Conservation (phyloP, 2,888 invertebrate species). For the Melanotus villosus region DNA sequence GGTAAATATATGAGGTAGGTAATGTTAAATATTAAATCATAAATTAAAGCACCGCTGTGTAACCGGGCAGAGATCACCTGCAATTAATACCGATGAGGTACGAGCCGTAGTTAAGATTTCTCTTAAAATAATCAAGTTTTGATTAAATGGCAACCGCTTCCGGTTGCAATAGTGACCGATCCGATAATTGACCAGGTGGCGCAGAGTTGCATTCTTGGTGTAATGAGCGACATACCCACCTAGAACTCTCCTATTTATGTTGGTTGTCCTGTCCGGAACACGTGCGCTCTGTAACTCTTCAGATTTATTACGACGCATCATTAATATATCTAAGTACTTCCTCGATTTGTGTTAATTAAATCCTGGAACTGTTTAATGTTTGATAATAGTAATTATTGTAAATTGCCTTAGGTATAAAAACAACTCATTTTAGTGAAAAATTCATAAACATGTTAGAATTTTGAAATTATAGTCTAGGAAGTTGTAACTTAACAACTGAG, state of each 20-base stretch:
- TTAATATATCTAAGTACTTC: slow-evolving; percentile 33
- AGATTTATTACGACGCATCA: slow-evolving; percentile 29
- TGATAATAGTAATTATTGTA: slow-evolving; percentile 21
- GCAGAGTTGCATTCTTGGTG: slow-evolving; percentile 12
- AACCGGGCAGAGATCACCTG: slow-evolving; percentile 19
- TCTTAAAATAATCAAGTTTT: slow-evolving; percentile 27
- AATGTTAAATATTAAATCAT: slow-evolving; percentile 10
- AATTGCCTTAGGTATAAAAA: neutral
- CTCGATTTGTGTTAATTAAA: slow-evolving; percentile 32
- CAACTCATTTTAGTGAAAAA: neutral
- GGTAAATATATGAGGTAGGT: neutral
- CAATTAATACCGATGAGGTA: slow-evolving; percentile 24
- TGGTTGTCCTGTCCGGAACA: slow-evolving; percentile 6
- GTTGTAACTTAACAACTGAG: no score
- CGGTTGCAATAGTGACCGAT: slow-evolving; percentile 34
- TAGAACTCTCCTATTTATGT: slow-evolving; percentile 25
- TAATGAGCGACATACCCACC: slow-evolving; percentile 27
- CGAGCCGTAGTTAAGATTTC: slow-evolving; percentile 21
- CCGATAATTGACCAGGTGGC: slow-evolving; percentile 33
- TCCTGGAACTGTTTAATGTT: slow-evolving; percentile 2
- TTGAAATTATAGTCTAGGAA: neutral
- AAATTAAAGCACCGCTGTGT: slow-evolving; percentile 22
- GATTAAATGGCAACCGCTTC: slow-evolving; percentile 25
- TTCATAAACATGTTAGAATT: neutral
- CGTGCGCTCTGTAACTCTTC: slow-evolving; percentile 25